Base-by-base conservation (phyloP, 2,888 invertebrate species). In the Lithophane ornitopus region DNA sequence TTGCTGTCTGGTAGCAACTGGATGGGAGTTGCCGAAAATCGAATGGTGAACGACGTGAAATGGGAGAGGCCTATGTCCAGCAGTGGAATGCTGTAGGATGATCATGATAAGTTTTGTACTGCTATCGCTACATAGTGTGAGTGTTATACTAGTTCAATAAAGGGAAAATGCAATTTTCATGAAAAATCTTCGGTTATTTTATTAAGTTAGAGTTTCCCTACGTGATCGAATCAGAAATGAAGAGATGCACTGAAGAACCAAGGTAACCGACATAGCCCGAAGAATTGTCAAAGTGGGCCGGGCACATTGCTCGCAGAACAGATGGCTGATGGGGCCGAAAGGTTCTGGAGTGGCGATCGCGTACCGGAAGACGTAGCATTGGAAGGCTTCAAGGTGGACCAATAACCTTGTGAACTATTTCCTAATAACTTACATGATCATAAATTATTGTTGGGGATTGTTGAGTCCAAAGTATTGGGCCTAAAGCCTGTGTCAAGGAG, bases 401-500 rank as follows among this genome's bases (percentile, higher is more conserved):
- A 19, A 49, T 49, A 6, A 46, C 46, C 46, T 16, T 46, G 6
- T 16, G 46, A 46, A 16, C 22, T 61, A 34, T 61, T 61, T 61
- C 34, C 22, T 34, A 61, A 59, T 22, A 59, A 19, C 11, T 34
- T 34, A 61, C 34, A 28, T 28, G 28, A 28, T 63, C n/a, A 4
- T 41, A n/a, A 9, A n/a, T 28, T 14, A 41, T 52, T 39, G 44
- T 54, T 52, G 14, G 22, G 28, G 34, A 26, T 19, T 61, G 39
- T 22, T 54, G 28, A n/a, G n/a, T 14, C 7, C 7, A 26, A 58
- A 52, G 22, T 63, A 26, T 73, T 52, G n/a, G 16, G 22, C 9
- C 7, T 34, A 63, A 61, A 82, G 54, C 83, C 26, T 19, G 39
- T 80, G 78, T 71, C 80, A 82, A 77, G 68, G 78, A 16, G 22